Percentiles rank a stretch among this genome's conserved stretches.
These are phyloP conservation scores for Cynodonichthys magdalenae DNA, from an alignment of 2,797 vertebrate genomes.

Conservation along the genomic window DNA sequence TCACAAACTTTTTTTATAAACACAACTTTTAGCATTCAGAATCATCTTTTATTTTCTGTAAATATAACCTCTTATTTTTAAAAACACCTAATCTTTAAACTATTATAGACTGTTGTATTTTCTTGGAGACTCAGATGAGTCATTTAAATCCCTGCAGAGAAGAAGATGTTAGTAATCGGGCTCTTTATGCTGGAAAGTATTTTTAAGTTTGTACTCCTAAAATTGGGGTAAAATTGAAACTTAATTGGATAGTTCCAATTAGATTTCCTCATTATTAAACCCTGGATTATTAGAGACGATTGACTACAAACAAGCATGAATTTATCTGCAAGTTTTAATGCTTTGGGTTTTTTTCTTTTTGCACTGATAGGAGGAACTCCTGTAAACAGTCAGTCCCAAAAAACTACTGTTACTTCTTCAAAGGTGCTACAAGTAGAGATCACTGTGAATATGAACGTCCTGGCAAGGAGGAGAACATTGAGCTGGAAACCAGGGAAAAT, in stretches of 20 bases:
- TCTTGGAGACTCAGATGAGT: not conserved
- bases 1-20: not conserved
- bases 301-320: not conserved
- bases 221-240: too few species aligned
- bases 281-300: not conserved
- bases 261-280: not conserved
- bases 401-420: not conserved
- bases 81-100: too few species aligned
- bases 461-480: conserved; percentile 55
- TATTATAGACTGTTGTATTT: too few species aligned
- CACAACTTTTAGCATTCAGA: too few species aligned
- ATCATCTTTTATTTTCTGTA: too few species aligned
- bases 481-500: conserved; percentile 65
- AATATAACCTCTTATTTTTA: too few species aligned
- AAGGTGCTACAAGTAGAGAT: conserved; percentile 5
- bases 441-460: conserved; percentile 44
- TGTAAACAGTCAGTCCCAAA: not conserved
- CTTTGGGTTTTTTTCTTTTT: conserved; percentile 1
- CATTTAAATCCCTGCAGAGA: not conserved
- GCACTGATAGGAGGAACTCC: not conserved
- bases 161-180: not conserved
- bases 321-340: not conserved
- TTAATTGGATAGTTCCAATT: too few species aligned
- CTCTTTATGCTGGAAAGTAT: too few species aligned
- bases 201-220: too few species aligned